These are phyloP conservation scores for Erebia aethiops DNA, from an alignment of 2,888 invertebrate genomes.

Conservation along the genomic window DNA sequence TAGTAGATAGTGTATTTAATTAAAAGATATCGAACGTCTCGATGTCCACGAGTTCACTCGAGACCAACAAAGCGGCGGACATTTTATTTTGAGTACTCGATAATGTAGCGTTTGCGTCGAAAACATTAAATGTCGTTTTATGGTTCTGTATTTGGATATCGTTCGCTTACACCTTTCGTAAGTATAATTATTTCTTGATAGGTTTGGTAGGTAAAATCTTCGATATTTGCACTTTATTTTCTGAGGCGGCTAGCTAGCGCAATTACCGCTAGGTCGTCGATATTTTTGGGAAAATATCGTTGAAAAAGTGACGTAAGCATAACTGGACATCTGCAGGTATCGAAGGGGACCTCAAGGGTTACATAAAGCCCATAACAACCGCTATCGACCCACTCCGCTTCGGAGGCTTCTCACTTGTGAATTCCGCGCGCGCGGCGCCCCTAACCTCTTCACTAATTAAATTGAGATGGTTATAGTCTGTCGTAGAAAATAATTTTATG, in stretches of 20 bases:
- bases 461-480: constrained; percentile 66
- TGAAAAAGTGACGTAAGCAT: constrained; percentile 76
- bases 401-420: constrained; percentile 71
- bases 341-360: constrained; percentile 53
- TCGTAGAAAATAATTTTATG: constrained; percentile 44
- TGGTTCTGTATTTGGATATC: constrained; percentile 78
- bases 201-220: constrained; percentile 56
- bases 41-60: constrained; percentile 83
- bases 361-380: constrained; percentile 55
- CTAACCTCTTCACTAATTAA: constrained; percentile 81
- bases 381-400: constrained; percentile 77
- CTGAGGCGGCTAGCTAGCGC: constrained; percentile 65
- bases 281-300: constrained; percentile 73
- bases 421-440: constrained; percentile 81
- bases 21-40: constrained; percentile 77
- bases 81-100: constrained; percentile 84
- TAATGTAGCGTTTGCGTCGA: constrained; percentile 83
- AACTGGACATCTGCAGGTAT: constrained; percentile 62
- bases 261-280: constrained; percentile 71
- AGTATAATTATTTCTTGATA: constrained; percentile 62
- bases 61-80: constrained; percentile 84
- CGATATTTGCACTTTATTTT: constrained; percentile 52
- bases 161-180: constrained; percentile 82
- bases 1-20: constrained; percentile 66
- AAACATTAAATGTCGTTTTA: constrained; percentile 82